phyloP scores from a whole-genome alignment of 2,888 invertebrate genomes.

The Elysia crispata region DNA sequence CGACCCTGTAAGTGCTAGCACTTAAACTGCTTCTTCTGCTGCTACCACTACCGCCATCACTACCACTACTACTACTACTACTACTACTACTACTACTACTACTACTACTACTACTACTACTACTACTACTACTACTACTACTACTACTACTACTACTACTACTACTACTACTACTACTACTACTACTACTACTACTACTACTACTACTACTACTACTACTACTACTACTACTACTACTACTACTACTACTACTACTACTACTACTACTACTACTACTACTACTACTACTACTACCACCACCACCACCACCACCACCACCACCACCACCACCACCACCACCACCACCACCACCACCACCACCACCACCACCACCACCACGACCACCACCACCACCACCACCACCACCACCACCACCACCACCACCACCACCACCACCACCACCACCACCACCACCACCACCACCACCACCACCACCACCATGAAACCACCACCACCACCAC shows the following conservation, averaged over 20 bases:
- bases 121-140: constrained; percentile 21
- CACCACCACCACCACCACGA: background rate
- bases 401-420: background rate
- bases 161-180: constrained; percentile 2
- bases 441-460: constrained; percentile 24
- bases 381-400: background rate
- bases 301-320: too few relatives aligned
- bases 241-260: constrained; percentile 4
- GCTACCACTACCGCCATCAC: constrained; percentile 47
- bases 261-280: constrained; percentile 9
- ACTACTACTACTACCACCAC: constrained; percentile 3
- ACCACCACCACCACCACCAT: too few relatives aligned
- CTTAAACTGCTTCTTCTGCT: constrained; percentile 48
- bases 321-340: too few relatives aligned
- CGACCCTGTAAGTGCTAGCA: background rate
- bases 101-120: constrained; percentile 31
- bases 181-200: constrained; percentile 24
- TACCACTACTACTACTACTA: constrained; percentile 29
- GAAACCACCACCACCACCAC: too few relatives aligned
- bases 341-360: too few relatives aligned
- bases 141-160: constrained; percentile 4
- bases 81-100: constrained; percentile 26
- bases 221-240: constrained; percentile 20
- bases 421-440: constrained; percentile 42
- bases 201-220: constrained; percentile 40